Evolutionary conservation across 2,888 invertebrate species (phyloP).

Genomic region (Didymodactylos carnosus): DNA sequence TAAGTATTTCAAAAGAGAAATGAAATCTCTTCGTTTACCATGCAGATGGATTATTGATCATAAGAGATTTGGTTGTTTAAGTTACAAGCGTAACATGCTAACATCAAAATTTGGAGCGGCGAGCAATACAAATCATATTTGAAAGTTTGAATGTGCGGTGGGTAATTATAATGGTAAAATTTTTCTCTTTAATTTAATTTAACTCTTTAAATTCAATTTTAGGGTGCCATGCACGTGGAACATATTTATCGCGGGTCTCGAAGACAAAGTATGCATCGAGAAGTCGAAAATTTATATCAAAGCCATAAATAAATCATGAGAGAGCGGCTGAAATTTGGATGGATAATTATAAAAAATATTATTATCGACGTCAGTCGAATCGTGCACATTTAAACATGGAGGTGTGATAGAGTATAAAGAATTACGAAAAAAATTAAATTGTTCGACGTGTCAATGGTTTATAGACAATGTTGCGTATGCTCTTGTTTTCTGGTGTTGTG

Average conservation of each 20-base stretch:
- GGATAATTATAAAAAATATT: conserved; percentile 46
- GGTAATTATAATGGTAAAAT: conserved; percentile 61
- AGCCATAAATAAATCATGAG: conserved; percentile 96
- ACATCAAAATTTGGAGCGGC: conserved; percentile 42
- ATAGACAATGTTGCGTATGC: conserved; percentile 37
- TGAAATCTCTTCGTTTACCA: conserved; percentile 37
- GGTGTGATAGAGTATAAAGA: conserved; percentile 7
- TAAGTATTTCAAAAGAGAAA: too few relatives aligned
- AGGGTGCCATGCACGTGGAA: conserved; percentile 92
- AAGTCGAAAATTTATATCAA: conserved; percentile 93
- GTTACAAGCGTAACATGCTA: conserved; percentile 85
- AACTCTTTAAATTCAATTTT: neutral
- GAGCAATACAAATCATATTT: conserved; percentile 88
- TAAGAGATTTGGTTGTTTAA: conserved; percentile 74
- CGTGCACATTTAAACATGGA: conserved; percentile 29
- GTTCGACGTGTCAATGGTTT: conserved; percentile 82
- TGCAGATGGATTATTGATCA: conserved; percentile 87
- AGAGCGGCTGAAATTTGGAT: conserved; percentile 87
- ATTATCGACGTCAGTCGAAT: conserved; percentile 44
- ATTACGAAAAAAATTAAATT: conserved; percentile 42
- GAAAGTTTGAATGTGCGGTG: conserved; percentile 96
- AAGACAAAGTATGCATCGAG: conserved; percentile 92
- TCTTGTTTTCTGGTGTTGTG: too few relatives aligned
- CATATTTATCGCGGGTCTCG: conserved; percentile 88
- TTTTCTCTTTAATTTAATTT: neutral